Percentiles rank a stretch among this genome's conserved stretches.
Conservation (phyloP, 2,113 vertebrate genomes). For the Xiphias gladius region DNA sequence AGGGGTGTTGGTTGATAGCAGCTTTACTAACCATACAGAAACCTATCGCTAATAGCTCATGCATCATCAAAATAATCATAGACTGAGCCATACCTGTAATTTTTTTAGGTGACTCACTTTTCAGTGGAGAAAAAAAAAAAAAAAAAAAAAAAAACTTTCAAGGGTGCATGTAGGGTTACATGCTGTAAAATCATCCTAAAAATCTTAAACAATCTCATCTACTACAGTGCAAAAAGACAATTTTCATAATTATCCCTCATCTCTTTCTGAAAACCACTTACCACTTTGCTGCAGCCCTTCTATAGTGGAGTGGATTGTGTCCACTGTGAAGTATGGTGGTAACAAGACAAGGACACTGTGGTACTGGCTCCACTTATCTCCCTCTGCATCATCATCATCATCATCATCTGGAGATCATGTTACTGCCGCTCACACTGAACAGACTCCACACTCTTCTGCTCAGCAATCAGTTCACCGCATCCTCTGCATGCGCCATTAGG, state of each 20-base stretch:
- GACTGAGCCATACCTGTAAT: conserved; percentile 40
- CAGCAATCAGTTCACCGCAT: conserved; percentile 72
- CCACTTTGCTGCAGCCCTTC: background rate
- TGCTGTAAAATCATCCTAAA: conserved; percentile 1
- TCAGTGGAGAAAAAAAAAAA: background rate
- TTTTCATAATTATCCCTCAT: background rate
- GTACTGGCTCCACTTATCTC: conserved; percentile 43
- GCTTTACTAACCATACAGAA: too few species aligned
- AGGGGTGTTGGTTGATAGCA: conserved; percentile 62
- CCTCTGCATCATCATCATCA: conserved; percentile 30
- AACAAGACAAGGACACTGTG: conserved; percentile 26
- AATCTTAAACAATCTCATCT: conserved; percentile 2
- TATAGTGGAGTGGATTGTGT: conserved; percentile 17
- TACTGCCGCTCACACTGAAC: conserved; percentile 45
- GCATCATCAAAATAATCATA: conserved; percentile 52
- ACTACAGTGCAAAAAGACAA: background rate
- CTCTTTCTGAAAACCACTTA: background rate
- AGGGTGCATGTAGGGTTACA: background rate
- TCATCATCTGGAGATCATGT: conserved; percentile 41
- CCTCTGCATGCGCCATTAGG: conserved; percentile 55
- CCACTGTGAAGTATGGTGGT: background rate
- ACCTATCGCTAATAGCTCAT: conserved; percentile 23
- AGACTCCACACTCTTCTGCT: conserved; percentile 36
- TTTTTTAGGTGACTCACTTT: conserved; percentile 57
- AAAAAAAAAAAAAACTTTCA: background rate